Evolutionary conservation across 2,113 vertebrate species (phyloP).

Genomic region (Desmodus rotundus): DNA sequence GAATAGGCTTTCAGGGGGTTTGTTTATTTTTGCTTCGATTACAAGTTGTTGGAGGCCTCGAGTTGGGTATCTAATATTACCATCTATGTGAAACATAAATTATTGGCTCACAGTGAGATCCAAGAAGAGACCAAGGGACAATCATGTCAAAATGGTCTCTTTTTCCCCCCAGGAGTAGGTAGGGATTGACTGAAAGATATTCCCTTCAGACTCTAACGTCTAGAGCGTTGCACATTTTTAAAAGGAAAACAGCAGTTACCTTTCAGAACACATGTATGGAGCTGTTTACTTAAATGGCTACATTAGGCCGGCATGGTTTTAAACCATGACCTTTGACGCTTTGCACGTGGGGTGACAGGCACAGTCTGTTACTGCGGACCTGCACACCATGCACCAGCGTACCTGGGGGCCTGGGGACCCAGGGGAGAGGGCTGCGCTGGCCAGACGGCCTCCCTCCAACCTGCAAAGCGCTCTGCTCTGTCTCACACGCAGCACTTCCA

Average conservation of each 20-base stretch:
- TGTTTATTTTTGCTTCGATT: constrained; percentile 65
- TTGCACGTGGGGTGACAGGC: neutral
- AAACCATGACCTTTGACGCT: constrained; percentile 22
- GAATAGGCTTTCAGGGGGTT: constrained; percentile 1
- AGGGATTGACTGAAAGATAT: neutral
- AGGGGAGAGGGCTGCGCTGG: neutral
- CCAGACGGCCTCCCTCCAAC: fast-evolving
- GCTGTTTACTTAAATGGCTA: neutral
- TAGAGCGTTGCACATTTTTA: neutral
- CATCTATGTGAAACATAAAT: constrained; percentile 37
- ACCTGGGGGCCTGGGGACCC: neutral
- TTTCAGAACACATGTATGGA: neutral
- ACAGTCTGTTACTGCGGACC: neutral
- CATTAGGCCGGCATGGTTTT: neutral
- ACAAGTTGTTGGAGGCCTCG: constrained; percentile 46
- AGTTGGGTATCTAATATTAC: constrained; percentile 41
- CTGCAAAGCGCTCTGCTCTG: neutral
- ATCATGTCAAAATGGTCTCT: neutral
- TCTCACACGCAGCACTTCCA: neutral
- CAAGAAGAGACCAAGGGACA: neutral
- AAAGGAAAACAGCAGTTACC: neutral
- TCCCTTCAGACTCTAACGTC: neutral
- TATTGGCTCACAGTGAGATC: constrained; percentile 36
- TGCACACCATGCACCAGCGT: neutral
- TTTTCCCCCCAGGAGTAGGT: neutral